phyloP scores from a whole-genome alignment of 30 jellyfish, hydroid and myxozoan genomes.

The Phacellophora camtschatica region DNA sequence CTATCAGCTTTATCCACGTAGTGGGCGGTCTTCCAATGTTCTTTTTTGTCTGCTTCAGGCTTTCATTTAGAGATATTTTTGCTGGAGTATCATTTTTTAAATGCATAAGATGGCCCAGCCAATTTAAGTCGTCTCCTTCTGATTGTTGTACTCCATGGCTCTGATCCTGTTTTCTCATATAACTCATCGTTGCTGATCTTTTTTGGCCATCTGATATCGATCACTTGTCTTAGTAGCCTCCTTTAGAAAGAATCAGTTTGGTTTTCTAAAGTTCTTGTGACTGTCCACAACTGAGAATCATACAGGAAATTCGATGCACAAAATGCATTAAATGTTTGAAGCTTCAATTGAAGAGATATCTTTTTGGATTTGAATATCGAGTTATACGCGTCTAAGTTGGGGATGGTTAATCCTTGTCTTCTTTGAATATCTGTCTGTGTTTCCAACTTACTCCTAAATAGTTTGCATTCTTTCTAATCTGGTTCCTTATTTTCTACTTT shows the following conservation, averaged over 20 bases:
- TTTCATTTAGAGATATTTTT: no score
- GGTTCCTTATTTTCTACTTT: background rate
- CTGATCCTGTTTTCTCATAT: no score
- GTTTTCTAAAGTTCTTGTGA: no score
- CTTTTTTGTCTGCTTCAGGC: no score
- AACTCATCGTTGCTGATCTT: background rate
- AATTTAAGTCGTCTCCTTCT: background rate
- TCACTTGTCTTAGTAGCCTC: background rate
- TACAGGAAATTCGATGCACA: no score
- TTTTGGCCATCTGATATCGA: background rate
- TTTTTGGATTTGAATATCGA: no score
- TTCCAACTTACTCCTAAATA: background rate
- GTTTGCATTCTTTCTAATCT: no score
- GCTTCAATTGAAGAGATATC: no score
- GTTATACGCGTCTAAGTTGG: background rate
- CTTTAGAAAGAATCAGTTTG: background rate
- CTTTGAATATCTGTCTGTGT: background rate
- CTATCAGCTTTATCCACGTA: no score
- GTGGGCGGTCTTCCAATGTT: background rate
- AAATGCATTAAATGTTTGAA: no score
- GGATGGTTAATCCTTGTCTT: background rate
- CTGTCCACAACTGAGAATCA: background rate
- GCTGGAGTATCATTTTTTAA: no score
- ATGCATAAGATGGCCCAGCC: background rate
- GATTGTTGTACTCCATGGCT: background rate